Percentiles rank a stretch among this genome's conserved stretches.
Evolutionary conservation across 1,140 invertebrate species (phyloP).

Genomic region (Asobara japonica): DNA sequence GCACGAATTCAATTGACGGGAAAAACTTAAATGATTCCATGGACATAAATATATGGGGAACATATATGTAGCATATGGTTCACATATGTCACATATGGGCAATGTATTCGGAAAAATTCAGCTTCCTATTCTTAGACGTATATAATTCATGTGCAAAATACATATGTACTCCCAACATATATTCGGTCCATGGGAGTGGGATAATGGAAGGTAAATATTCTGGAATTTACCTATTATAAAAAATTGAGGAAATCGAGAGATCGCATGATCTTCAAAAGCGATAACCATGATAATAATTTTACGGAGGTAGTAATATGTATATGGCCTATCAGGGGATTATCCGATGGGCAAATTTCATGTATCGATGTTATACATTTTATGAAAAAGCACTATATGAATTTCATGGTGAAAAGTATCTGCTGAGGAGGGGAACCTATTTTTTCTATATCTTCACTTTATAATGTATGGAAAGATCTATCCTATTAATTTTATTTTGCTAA

Average conservation of each 20-base stretch:
- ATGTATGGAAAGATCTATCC: too few relatives aligned
- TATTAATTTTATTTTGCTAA: too few relatives aligned
- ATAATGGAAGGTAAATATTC: not conserved
- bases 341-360: constrained; percentile 16
- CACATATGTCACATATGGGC: too few relatives aligned
- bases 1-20: constrained; percentile 12
- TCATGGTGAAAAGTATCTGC: not conserved
- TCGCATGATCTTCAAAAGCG: constrained; percentile 16
- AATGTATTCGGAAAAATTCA: too few relatives aligned
- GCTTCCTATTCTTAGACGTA: too few relatives aligned
- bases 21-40: not conserved
- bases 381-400: not conserved
- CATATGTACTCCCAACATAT: too few relatives aligned
- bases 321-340: constrained; percentile 33
- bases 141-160: too few relatives aligned
- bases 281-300: constrained; percentile 30
- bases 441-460: too few relatives aligned
- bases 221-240: not conserved
- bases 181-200: constrained; percentile 21
- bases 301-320: constrained; percentile 20
- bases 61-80: too few relatives aligned
- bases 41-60: too few relatives aligned
- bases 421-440: not conserved
- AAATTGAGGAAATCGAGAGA: constrained; percentile 17
- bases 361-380: constrained; percentile 16